Evolutionary conservation across 1,140 invertebrate species (phyloP), one percentile per base, ranked within the genome.

Genomic region (Lordiphosa stackelbergi): DNA sequence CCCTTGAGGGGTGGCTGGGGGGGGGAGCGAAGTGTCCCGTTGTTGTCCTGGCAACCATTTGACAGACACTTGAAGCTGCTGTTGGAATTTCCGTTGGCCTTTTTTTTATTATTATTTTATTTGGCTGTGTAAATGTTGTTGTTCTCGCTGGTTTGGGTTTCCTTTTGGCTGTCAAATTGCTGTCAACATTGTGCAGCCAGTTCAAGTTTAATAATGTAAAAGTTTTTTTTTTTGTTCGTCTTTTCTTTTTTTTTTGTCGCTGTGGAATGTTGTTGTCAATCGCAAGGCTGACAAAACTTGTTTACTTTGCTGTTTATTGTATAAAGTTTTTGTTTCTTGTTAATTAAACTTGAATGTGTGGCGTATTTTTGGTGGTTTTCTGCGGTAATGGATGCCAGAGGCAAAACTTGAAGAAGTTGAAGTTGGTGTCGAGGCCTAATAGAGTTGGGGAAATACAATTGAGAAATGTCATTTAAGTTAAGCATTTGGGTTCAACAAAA

Each of bases 341-440:
- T 71, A 77, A 77, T 77, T 72, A 77, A 75, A 75, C 57, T 71
- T 75, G 57, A 75, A 75, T 75, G 61, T 51, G 71, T 70, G 66
- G 31, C 51, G 45, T 56, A 41, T 45, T 22, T 37, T 52, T 42
- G 53, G 53, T 41, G 35, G 46, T 56, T 63, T 66, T 56, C 54
- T 54, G 36, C 35, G 54, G 38, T 58, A 64, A 47, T 64, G 35
- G 59, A 55, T 41, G 53, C 53, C 49, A 60, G 24, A 56, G 28
- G 28, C 31, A 2, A 45, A 19, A 45, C 42, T 45, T 46, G 43
- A 46, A 46, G 31, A 34, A 12, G 43, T 28, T 31, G 28, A 19
- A 11, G 31, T 46, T 46, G 24, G 31, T 31, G 42, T 45, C 28
- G 28, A 31, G 28, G 28, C 28, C 28, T 31, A 31, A 31, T 31